These are phyloP conservation scores for Nansenia antarctica DNA, from an alignment of 2,113 vertebrate species.

Conservation along the genomic window DNA sequence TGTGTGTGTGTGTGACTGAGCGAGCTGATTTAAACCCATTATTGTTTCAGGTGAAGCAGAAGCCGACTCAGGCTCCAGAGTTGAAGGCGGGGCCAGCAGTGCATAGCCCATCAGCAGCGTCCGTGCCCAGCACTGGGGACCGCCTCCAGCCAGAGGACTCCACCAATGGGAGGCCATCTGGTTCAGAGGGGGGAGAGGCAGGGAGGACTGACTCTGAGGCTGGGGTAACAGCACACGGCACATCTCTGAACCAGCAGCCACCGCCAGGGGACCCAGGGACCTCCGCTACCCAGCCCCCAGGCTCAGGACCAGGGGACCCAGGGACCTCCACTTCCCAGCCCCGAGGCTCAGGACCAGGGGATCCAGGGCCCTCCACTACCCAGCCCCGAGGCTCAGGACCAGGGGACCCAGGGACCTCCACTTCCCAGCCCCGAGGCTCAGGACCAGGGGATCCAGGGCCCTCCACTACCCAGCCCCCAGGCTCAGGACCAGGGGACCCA, in stretches of 20 bases:
- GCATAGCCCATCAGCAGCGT: neutral
- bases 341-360: neutral
- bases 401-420: neutral
- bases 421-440: conserved; percentile 9
- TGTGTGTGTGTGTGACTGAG: neutral
- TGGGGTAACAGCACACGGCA: too few relatives aligned
- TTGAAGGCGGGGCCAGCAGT: neutral
- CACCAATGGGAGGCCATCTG: neutral
- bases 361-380: neutral
- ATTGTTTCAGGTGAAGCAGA: neutral
- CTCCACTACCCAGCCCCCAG: too few relatives aligned
- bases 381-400: neutral
- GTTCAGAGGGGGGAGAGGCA: conserved; percentile 2
- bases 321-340: conserved; percentile 6
- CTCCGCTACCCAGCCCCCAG: conserved; percentile 10
- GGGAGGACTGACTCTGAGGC: conserved; percentile 30
- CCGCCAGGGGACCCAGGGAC: conserved; percentile 38
- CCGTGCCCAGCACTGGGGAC: neutral
- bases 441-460: neutral
- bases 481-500: too few relatives aligned
- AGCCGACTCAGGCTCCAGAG: neutral
- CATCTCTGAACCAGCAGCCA: too few relatives aligned
- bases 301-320: neutral
- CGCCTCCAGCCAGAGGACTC: neutral
- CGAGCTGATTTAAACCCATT: neutral